Conservation (phyloP, 2,797 vertebrate genomes). For the Cuniculus paca region DNA sequence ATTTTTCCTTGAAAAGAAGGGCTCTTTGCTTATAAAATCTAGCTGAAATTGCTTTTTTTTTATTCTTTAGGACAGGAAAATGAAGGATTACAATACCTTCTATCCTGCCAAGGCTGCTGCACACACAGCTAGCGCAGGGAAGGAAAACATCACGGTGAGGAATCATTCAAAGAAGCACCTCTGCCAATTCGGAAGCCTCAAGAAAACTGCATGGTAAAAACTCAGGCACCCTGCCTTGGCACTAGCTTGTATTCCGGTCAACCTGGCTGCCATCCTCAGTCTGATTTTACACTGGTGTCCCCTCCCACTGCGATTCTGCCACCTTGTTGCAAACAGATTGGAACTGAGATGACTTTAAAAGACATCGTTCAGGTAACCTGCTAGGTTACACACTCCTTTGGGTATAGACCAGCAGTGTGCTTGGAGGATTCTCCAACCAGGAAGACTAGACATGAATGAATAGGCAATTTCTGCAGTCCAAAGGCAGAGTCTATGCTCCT, state of each 20-base stretch:
- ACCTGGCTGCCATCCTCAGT: not conserved
- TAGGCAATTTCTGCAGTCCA: not conserved
- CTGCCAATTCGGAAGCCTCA: not conserved
- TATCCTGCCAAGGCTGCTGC: not conserved
- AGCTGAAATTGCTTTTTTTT: not conserved
- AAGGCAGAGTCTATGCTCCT: not conserved
- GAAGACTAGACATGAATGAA: not conserved
- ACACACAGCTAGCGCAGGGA: no score
- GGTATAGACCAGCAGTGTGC: not conserved
- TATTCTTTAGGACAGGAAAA: not conserved
- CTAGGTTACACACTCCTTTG: not conserved
- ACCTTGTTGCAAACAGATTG: not conserved
- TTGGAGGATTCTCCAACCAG: slow-evolving; percentile 29
- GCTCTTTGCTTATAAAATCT: not conserved
- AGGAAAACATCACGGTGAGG: not conserved
- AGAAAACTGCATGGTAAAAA: not conserved
- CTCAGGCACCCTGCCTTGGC: not conserved
- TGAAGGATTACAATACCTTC: not conserved
- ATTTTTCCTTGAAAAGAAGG: not conserved
- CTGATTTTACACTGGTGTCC: not conserved
- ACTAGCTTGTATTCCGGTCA: not conserved
- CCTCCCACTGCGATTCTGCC: not conserved
- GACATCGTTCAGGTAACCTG: not conserved
- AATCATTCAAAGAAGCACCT: not conserved
- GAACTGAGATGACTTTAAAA: slow-evolving; percentile 21